A percentile compares a stretch with the other conserved stretches of the same genome.
Evolutionary conservation across 2,113 vertebrate species (phyloP).

Genomic region (Balaenoptera acutorostrata): DNA sequence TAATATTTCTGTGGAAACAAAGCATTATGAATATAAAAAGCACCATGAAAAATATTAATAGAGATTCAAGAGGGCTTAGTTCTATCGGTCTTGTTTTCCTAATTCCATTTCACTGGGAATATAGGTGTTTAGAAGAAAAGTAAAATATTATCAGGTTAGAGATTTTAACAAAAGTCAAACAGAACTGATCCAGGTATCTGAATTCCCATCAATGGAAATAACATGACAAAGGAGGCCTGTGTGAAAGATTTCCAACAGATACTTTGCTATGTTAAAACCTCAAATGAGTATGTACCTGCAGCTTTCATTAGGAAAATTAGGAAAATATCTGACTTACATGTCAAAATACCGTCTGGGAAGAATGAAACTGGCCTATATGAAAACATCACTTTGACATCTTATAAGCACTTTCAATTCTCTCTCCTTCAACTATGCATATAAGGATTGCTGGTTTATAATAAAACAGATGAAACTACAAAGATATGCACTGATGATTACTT

Average conservation of each 20-base stretch:
- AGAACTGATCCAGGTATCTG: not conserved
- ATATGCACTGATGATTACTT: not conserved
- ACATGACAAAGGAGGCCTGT: not conserved
- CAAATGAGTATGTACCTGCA: not conserved
- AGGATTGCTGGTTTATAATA: not conserved
- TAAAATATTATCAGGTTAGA: slow-evolving; percentile 12
- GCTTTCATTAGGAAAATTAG: not conserved
- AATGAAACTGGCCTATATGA: not conserved
- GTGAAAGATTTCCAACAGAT: not conserved
- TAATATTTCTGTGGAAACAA: not conserved
- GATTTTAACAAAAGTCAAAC: slow-evolving; percentile 16
- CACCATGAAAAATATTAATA: not conserved
- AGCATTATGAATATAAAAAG: not conserved
- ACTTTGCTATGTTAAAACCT: not conserved
- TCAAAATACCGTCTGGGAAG: not conserved
- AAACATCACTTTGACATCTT: not conserved
- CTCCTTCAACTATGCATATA: not conserved
- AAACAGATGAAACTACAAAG: not conserved
- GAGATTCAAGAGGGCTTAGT: not conserved
- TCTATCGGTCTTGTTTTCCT: not conserved
- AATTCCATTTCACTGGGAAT: not conserved
- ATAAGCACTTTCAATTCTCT: slow-evolving; percentile 8
- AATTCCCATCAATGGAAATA: not conserved
- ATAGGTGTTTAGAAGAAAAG: not conserved
- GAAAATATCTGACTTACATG: not conserved